Base-by-base conservation (phyloP, 2,113 vertebrate genomes). In the Pygoscelis antarcticus region DNA sequence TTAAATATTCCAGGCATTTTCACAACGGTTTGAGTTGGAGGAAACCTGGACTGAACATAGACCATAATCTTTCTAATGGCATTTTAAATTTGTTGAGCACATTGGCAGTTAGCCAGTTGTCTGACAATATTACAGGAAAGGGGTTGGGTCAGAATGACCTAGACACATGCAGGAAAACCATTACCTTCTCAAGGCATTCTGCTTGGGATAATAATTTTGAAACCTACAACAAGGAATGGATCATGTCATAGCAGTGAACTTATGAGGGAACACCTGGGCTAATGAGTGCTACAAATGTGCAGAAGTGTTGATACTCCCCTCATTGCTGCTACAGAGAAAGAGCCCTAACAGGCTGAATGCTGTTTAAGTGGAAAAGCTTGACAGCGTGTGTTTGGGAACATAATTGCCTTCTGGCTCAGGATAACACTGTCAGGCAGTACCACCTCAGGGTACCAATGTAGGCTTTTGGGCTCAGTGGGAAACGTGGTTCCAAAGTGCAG, bases 61-160 rank as follows among this genome's bases (percentile, higher is more conserved):
- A 65, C 52, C 16, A 6, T 91, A 89, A 84, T 71, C 86, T 85
- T 93, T 72, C 49, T 72, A 89, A 90, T 76, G 65, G 81, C 62
- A 82, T 91, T 89, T 93, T 76, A 83, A 83, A 93, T 97, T 85
- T 3, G 1, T 69, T 87, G 71, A 96, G 78, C 38, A 66, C 16
- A 5, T 66, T 94, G 94, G 91, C 83, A 87, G 66, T 51, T 77
- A 68, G 81, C 91, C 74, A 80, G 44, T 61, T 76, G 77, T 87
- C 86, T 95, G 89, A 84, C 58, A 80, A 19, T 83, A 78, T 85
- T 83, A 83, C 71, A 92, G 76, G 84, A 81, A 74, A 36, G 54
- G 17, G 81, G 16, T 76, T 95, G 93, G 93, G 94, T 96, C 94
- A 85, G 77, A 70, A 65, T 69, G 87, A 96, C 95, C 93, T 95